A percentile compares a stretch with the other conserved stretches of the same genome.
Evolutionary conservation across 2,888 invertebrate genomes (phyloP).

Genomic region (Drosophila percnosoma): DNA sequence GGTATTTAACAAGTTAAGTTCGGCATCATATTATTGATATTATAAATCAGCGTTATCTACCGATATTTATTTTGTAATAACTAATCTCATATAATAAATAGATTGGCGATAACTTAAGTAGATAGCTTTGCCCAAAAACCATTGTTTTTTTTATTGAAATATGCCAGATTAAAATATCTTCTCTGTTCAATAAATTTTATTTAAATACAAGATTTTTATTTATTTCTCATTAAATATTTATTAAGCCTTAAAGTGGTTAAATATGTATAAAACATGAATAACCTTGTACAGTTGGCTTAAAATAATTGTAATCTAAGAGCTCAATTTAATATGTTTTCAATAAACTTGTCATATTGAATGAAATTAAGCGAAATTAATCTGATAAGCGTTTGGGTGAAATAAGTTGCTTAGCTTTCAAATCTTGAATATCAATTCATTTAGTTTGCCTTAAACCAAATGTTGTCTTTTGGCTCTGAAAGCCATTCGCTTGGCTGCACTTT

Average conservation of each 20-base stretch:
- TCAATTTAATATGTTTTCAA: neutral
- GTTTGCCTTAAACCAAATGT: constrained; percentile 9
- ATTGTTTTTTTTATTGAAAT: neutral
- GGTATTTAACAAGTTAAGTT: neutral
- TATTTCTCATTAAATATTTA: neutral
- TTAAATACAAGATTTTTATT: neutral
- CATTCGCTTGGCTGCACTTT: constrained; percentile 56
- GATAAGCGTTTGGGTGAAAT: neutral
- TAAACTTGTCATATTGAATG: neutral
- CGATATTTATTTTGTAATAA: too few relatives aligned
- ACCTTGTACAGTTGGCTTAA: neutral
- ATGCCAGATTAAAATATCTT: neutral
- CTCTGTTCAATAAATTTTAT: neutral
- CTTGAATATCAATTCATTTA: constrained; percentile 29
- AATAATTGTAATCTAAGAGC: neutral
- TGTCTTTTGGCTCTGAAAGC: constrained; percentile 14
- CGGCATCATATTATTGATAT: neutral
- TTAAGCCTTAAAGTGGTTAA: neutral
- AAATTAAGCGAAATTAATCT: neutral
- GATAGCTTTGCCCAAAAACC: neutral
- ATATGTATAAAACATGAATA: neutral
- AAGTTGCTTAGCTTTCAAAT: neutral
- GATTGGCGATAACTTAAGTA: neutral
- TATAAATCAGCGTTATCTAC: neutral
- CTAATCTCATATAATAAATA: too few relatives aligned